Evolutionary conservation across 2,113 vertebrate species (phyloP).

Genomic region (Microcebus jonahi): DNA sequence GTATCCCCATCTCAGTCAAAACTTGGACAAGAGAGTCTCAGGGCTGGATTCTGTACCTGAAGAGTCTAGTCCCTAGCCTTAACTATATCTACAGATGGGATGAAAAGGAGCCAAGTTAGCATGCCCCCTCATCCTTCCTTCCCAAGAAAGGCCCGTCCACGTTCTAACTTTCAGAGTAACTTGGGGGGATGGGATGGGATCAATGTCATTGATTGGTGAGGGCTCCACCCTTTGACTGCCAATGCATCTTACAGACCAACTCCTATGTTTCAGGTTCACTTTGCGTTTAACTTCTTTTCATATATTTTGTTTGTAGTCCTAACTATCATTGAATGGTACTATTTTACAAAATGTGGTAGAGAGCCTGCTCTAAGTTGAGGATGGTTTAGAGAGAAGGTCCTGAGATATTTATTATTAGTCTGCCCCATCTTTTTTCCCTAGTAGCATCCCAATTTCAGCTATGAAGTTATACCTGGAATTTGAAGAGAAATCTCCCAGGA

Average conservation of each 20-base stretch:
- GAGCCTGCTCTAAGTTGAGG: background rate
- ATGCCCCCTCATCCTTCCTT: background rate
- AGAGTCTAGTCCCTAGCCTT: background rate
- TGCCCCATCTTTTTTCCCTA: background rate
- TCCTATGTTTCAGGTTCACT: background rate
- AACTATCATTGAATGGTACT: background rate
- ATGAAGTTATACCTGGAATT: background rate
- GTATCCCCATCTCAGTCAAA: background rate
- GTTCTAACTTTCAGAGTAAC: background rate
- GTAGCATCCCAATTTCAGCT: background rate
- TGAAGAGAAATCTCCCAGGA: background rate
- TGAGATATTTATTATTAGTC: background rate
- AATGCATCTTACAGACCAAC: background rate
- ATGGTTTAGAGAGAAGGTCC: background rate
- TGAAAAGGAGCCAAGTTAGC: background rate
- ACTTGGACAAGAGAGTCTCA: background rate
- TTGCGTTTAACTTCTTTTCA: background rate
- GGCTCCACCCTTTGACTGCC: background rate
- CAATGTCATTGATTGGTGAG: background rate
- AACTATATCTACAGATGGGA: background rate
- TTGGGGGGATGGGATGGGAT: background rate
- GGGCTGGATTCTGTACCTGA: background rate
- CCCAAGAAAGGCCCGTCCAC: background rate
- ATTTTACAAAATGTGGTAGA: background rate
- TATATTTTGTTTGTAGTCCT: background rate